Evolutionary conservation across 2,113 vertebrate genomes (phyloP), one percentile per base, ranked within the genome.

Genomic region (Recurvirostra avosetta): DNA sequence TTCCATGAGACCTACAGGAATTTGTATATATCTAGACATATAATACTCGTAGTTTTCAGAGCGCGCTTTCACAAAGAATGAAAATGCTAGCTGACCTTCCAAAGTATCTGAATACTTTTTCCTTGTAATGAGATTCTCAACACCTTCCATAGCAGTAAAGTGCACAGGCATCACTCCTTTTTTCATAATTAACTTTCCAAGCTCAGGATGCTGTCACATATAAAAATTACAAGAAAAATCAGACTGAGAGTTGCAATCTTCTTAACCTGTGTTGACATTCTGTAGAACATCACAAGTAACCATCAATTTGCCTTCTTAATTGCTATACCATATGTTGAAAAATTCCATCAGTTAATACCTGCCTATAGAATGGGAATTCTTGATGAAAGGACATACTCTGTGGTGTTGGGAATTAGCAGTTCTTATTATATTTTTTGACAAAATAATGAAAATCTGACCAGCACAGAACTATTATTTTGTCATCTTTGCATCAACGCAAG

Each of bases 111-210:
- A 76, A 8, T 11, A 34, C 2, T 16, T 88, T 12, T 59, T 59
- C 25, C 23, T 68, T 56, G 7, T 23, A 7, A 26, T 30, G 26
- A 73, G 9, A 73, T 38, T 67, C 26, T 40, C 36, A 56, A 62
- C 12, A 70, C 4, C 36, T 41, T 40, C 30, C 23, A 34, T 0
- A 50, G 15, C 59, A 78, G 22, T 38, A 27, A 83, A 73, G 21
- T 16, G 4, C 21, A 36, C 0, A 58, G 21, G 5, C 25, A 49
- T n/a, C 8, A 17, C 14, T n/a, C 1, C 6, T 40, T 55, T 59
- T 65, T 15, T 43, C 7, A 36, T 10, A 30, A 81, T 53, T 58
- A 67, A 62, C 8, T 27, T 73, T 53, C 34, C 16, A 74, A 45
- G 6, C 4, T 73, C 43, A 58, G 45, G 21, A 66, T 66, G 55